Conservation (phyloP, 2,113 vertebrate genomes). For the Circaetus cinerascens region DNA sequence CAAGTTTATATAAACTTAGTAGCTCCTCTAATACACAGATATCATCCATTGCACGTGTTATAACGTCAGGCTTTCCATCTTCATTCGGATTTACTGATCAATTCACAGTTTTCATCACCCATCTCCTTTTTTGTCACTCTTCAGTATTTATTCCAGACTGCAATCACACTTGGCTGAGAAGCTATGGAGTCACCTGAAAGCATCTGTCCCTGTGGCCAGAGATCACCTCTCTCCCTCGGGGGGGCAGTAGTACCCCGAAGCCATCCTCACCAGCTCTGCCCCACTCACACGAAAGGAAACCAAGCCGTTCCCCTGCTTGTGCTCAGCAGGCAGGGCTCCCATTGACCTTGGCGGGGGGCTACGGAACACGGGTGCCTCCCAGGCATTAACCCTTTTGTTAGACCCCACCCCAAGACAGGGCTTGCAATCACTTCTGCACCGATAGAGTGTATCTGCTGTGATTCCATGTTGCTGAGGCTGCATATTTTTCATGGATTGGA, state of each 20-base stretch:
- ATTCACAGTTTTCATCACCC: not conserved
- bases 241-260: fast-evolving
- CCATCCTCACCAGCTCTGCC: not conserved
- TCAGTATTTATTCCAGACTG: not conserved
- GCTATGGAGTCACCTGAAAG: not conserved
- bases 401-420: not conserved
- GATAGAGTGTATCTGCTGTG: not conserved
- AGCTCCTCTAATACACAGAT: not conserved
- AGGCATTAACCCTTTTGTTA: constrained; percentile 50
- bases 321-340: constrained; percentile 30
- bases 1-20: not conserved
- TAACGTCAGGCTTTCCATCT: not conserved
- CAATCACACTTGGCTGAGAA: not conserved
- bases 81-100: not conserved
- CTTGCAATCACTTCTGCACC: not conserved
- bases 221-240: not conserved
- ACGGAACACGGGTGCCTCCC: not conserved
- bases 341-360: constrained; percentile 28
- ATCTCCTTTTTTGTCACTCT: not conserved
- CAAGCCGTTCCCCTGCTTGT: not conserved
- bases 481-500: constrained; percentile 64
- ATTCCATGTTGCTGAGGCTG: constrained; percentile 44
- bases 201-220: not conserved
- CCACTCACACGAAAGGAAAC: not conserved
- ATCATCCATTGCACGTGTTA: fast-evolving